These are phyloP conservation scores for Tachina lurida DNA, from an alignment of 2,888 invertebrate genomes.

Conservation along the genomic window DNA sequence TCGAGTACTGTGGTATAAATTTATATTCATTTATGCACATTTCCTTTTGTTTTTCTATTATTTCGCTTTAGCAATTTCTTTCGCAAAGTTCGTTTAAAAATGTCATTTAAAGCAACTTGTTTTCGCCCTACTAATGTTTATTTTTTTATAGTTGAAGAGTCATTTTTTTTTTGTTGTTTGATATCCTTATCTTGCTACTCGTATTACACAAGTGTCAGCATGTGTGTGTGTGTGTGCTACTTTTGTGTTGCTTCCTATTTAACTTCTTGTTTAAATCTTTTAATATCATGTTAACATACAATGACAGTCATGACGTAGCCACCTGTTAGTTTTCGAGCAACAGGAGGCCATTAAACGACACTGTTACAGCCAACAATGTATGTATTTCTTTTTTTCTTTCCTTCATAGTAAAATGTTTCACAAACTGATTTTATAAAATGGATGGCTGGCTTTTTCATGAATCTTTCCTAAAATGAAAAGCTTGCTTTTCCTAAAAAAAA, in stretches of 20 bases:
- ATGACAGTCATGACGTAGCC: slow-evolving; percentile 73
- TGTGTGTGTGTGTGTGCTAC: slow-evolving; percentile 27
- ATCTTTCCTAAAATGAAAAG: slow-evolving; percentile 20
- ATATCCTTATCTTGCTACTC: background rate
- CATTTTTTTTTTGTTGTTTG: slow-evolving; percentile 1
- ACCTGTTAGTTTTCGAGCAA: slow-evolving; percentile 80
- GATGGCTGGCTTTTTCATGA: slow-evolving; percentile 4
- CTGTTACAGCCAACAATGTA: slow-evolving; percentile 32
- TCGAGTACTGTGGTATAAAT: background rate
- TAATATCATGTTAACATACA: slow-evolving; percentile 63
- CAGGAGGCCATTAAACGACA: slow-evolving; percentile 77
- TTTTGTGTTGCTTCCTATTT: slow-evolving; percentile 38
- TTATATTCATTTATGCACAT: slow-evolving; percentile 31
- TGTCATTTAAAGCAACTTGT: slow-evolving; percentile 17
- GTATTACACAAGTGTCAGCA: slow-evolving; percentile 4
- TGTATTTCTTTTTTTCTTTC: background rate
- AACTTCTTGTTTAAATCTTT: slow-evolving; percentile 55
- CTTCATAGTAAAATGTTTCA: slow-evolving; percentile 33
- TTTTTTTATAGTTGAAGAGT: slow-evolving; percentile 21
- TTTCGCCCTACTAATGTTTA: slow-evolving; percentile 16
- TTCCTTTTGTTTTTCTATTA: slow-evolving; percentile 16
- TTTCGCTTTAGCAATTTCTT: slow-evolving; percentile 30
- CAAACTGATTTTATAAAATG: background rate
- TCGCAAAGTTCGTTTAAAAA: slow-evolving; percentile 5
- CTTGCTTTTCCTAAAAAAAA: background rate